Conservation (phyloP, 2,113 vertebrate genomes). For the Sander lucioperca region DNA sequence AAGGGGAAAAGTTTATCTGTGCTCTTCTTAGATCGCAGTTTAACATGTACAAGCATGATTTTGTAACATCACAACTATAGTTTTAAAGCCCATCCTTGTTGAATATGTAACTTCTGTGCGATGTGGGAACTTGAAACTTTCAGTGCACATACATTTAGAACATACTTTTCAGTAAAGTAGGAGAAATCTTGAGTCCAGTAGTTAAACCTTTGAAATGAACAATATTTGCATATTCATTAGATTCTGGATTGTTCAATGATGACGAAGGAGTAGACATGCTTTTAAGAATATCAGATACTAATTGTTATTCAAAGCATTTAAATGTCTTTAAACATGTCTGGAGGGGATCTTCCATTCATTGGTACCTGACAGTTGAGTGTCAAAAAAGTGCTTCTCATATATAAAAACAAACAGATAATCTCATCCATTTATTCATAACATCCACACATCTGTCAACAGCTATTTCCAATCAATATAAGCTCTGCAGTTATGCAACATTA, state of each 20-base stretch:
- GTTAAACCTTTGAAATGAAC: not conserved
- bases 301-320: conserved; percentile 38
- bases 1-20: not conserved
- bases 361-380: conserved; percentile 40
- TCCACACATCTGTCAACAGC: conserved; percentile 41
- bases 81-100: not conserved
- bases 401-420: conserved; percentile 55
- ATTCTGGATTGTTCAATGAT: not conserved
- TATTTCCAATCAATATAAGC: conserved; percentile 47
- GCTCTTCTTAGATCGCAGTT: not conserved
- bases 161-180: not conserved
- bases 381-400: conserved; percentile 25
- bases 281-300: conserved; percentile 21
- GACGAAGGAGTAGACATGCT: not conserved
- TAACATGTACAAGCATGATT: not conserved
- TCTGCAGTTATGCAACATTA: conserved; percentile 41
- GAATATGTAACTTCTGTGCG: not conserved
- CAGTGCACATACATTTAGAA: not conserved
- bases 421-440: conserved; percentile 66
- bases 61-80: not conserved
- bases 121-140: not conserved
- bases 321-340: conserved; percentile 44
- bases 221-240: conserved; percentile 2
- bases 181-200: not conserved
- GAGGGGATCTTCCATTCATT: conserved; percentile 21